Conservation (phyloP, 1,140 invertebrate species). For the Sinonovacula constricta region DNA sequence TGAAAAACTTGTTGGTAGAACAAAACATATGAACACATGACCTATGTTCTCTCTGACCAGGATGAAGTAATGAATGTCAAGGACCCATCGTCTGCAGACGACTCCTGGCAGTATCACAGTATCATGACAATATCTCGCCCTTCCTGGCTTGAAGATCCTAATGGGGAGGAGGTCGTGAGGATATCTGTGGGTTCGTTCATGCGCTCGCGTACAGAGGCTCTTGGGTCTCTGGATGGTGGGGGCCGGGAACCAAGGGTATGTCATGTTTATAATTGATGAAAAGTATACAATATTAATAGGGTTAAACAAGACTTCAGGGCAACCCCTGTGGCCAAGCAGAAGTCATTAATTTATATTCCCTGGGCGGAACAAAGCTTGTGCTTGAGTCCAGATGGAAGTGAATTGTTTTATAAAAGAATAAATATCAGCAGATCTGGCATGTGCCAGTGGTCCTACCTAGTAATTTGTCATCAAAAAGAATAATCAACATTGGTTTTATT, state of each 20-base stretch:
- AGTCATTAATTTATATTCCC: too few species aligned
- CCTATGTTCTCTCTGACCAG: slow-evolving; percentile 7
- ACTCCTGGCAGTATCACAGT: slow-evolving; percentile 50
- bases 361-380: too few species aligned
- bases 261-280: too few species aligned
- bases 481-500: too few species aligned
- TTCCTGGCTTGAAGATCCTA: slow-evolving; percentile 40
- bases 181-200: slow-evolving; percentile 63
- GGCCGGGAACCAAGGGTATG: slow-evolving; percentile 55
- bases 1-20: neutral
- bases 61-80: slow-evolving; percentile 38
- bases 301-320: too few species aligned
- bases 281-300: too few species aligned
- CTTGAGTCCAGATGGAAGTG: too few species aligned
- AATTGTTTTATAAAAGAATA: too few species aligned
- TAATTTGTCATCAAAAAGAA: too few species aligned
- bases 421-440: too few species aligned
- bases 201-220: slow-evolving; percentile 60
- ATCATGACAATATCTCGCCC: slow-evolving; percentile 52
- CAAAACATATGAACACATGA: neutral
- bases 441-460: too few species aligned
- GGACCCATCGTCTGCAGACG: slow-evolving; percentile 35
- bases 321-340: too few species aligned
- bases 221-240: slow-evolving; percentile 66
- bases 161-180: slow-evolving; percentile 38